Evolutionary conservation across 2,797 vertebrate species (phyloP).

Genomic region (Macropus fuliginosus): DNA sequence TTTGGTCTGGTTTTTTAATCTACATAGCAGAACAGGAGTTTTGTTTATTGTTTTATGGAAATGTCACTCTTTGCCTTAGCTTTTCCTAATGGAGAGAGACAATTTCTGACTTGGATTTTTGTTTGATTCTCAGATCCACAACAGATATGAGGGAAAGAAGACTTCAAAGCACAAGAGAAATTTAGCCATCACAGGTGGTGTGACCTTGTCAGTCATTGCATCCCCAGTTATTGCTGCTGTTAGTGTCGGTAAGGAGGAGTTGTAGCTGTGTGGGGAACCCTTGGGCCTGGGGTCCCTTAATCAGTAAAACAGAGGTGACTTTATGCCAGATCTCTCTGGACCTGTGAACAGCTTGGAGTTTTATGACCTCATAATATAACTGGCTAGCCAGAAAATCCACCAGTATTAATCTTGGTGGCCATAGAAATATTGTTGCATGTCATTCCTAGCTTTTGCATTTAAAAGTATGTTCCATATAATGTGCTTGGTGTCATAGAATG

Average conservation of each 20-base stretch:
- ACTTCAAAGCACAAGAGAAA: slow-evolving; percentile 96
- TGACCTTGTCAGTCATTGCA: slow-evolving; percentile 96
- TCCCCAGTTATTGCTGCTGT: slow-evolving; percentile 99
- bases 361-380: neutral
- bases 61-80: neutral
- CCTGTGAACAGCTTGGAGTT: neutral
- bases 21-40: slow-evolving; percentile 36
- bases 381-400: neutral
- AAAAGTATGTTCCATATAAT: neutral
- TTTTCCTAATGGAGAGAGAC: neutral
- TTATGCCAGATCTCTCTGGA: neutral
- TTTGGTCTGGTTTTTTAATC: slow-evolving; percentile 36
- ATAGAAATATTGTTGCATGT: neutral
- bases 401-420: neutral
- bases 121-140: slow-evolving; percentile 92
- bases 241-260: slow-evolving; percentile 92
- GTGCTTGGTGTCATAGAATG: neutral
- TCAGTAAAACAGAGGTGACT: neutral
- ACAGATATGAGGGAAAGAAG: slow-evolving; percentile 97
- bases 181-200: slow-evolving; percentile 97
- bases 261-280: neutral
- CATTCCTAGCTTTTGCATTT: neutral
- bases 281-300: neutral
- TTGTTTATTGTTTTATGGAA: slow-evolving; percentile 36
- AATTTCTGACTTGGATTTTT: slow-evolving; percentile 73